Evolutionary conservation across 2,113 vertebrate genomes (phyloP).

Genomic region (Hylia prasina): DNA sequence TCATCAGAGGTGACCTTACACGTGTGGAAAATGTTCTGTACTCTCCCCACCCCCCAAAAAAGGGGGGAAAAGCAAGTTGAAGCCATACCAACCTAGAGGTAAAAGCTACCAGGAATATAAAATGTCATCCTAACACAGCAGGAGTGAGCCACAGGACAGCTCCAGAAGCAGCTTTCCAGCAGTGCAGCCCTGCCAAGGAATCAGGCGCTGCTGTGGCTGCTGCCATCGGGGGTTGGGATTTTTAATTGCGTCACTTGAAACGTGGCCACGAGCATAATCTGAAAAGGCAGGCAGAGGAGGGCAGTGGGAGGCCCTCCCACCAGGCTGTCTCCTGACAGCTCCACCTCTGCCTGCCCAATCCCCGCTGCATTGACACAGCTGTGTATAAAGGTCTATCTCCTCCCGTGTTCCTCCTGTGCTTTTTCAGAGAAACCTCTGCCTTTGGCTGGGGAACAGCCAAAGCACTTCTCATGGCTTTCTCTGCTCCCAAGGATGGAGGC

Average conservation of each 20-base stretch:
- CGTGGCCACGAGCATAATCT: rapidly evolving
- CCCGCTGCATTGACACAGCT: neutral
- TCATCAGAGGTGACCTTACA: neutral
- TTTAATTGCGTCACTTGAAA: neutral
- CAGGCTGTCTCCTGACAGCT: neutral
- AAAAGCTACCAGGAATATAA: neutral
- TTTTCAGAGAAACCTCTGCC: neutral
- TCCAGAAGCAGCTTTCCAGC: neutral
- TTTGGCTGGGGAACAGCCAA: neutral
- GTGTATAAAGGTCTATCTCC: neutral
- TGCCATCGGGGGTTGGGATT: neutral
- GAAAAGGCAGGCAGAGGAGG: neutral
- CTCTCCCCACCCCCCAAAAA: too few species aligned
- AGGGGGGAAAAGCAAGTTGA: neutral
- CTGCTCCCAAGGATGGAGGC: neutral
- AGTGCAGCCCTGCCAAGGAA: neutral
- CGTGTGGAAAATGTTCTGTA: neutral
- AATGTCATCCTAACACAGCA: neutral
- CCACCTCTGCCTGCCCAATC: neutral
- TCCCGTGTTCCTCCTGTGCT: neutral
- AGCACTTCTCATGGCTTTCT: neutral
- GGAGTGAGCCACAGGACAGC: neutral
- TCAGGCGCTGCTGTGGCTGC: neutral
- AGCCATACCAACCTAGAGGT: neutral
- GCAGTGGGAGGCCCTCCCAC: neutral